Conservation (phyloP, 2,113 vertebrate species). For the Rhadina sibilatrix region DNA sequence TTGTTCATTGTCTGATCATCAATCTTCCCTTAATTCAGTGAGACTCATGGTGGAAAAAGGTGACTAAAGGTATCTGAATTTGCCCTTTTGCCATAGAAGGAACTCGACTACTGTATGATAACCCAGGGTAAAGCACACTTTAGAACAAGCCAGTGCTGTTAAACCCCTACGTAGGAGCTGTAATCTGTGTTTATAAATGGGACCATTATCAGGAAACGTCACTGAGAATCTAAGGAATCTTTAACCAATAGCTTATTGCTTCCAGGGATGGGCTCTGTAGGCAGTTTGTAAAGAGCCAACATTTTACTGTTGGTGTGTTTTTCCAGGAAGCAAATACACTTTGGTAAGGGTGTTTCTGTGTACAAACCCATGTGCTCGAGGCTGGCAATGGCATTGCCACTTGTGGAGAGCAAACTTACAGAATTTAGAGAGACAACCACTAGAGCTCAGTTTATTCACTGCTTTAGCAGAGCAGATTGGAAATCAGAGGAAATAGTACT, state of each 20-base stretch:
- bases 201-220: constrained; percentile 13
- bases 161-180: neutral
- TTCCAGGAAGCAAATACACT: neutral
- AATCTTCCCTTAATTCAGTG: neutral
- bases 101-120: constrained; percentile 19
- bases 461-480: neutral
- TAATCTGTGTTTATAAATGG: constrained; percentile 22
- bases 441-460: neutral
- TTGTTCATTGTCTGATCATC: constrained; percentile 4
- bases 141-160: neutral
- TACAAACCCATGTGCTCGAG: neutral
- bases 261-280: neutral
- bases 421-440: neutral
- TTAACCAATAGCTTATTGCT: neutral
- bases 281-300: neutral
- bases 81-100: constrained; percentile 1
- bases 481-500: neutral
- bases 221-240: constrained; percentile 13
- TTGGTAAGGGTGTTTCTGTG: neutral
- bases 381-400: neutral
- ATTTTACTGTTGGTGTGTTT: neutral
- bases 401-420: neutral
- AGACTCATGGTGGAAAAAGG: neutral
- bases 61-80: constrained; percentile 51
- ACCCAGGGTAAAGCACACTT: neutral